A percentile compares a stretch with the other conserved stretches of the same genome.
Evolutionary conservation across 2,797 vertebrate species (phyloP).

Genomic region (Channallabes apus): DNA sequence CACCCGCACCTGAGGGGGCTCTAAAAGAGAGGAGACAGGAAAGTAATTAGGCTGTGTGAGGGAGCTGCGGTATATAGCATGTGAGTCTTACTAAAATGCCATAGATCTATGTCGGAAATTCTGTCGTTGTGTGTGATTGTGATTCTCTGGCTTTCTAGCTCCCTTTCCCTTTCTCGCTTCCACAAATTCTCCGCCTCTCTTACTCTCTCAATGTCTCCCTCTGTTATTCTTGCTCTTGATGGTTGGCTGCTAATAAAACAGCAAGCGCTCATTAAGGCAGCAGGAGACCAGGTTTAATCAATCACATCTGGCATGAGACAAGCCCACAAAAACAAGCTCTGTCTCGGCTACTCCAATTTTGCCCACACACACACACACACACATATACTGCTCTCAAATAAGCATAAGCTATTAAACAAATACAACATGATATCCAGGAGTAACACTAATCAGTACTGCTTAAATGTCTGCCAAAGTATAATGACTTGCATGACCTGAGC

Average conservation of each 20-base stretch:
- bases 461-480: conserved; percentile 2
- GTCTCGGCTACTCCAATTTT: conserved; percentile 53
- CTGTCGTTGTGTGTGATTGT: background rate
- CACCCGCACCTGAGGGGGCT: conserved; percentile 90
- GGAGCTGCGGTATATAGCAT: background rate
- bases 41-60: conserved; percentile 1
- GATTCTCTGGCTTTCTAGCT: background rate
- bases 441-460: background rate
- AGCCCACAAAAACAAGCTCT: conserved; percentile 62
- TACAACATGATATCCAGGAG: conserved; percentile 14
- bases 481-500: background rate
- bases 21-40: conserved; percentile 66
- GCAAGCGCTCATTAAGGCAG: conserved; percentile 72
- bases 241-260: conserved; percentile 80
- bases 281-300: conserved; percentile 73
- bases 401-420: conserved; percentile 30
- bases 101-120: background rate
- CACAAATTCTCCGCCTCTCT: background rate
- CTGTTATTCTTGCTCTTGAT: conserved; percentile 68
- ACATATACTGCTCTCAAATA: conserved; percentile 40
- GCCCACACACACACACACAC: conserved; percentile 43
- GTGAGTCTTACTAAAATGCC: background rate
- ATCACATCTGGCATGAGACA: conserved; percentile 73
- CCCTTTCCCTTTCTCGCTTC: background rate
- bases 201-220: background rate